Conservation (phyloP, 2,113 vertebrate genomes). For the Rhodinocichla rosea region DNA sequence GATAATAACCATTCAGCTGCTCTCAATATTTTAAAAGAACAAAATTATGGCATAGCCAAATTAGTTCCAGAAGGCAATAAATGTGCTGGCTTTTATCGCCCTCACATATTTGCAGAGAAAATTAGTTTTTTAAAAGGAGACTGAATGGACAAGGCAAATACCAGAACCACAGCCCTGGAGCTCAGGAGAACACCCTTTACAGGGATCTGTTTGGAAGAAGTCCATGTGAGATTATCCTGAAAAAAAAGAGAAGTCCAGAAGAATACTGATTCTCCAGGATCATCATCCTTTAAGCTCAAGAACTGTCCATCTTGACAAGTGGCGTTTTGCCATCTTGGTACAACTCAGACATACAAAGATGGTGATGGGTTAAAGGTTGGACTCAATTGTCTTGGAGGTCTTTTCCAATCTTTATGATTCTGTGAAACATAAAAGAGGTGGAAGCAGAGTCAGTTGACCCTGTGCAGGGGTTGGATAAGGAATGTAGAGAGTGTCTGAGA, state of each 20-base stretch:
- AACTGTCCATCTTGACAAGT: neutral
- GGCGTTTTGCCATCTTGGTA: neutral
- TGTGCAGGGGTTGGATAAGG: neutral
- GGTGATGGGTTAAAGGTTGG: neutral
- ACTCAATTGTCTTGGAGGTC: neutral
- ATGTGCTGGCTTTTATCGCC: neutral
- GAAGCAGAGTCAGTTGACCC: neutral
- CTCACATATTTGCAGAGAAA: neutral
- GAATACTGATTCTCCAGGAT: neutral
- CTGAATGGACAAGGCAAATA: neutral
- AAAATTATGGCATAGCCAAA: neutral
- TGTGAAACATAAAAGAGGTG: neutral
- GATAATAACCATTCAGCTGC: neutral
- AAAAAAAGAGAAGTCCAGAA: neutral
- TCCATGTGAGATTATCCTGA: neutral
- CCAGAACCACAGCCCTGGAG: neutral
- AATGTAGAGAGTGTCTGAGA: neutral
- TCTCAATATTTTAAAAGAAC: neutral
- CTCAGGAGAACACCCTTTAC: neutral
- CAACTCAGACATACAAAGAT: neutral
- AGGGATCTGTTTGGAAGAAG: neutral
- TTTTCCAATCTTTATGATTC: neutral
- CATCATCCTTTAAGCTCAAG: neutral
- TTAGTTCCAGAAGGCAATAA: constrained; percentile 29
- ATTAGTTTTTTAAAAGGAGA: neutral